Percentiles rank a stretch among this genome's conserved stretches.
Evolutionary conservation across 2,888 invertebrate genomes (phyloP).

Genomic region (Sinohyriopsis cumingii): DNA sequence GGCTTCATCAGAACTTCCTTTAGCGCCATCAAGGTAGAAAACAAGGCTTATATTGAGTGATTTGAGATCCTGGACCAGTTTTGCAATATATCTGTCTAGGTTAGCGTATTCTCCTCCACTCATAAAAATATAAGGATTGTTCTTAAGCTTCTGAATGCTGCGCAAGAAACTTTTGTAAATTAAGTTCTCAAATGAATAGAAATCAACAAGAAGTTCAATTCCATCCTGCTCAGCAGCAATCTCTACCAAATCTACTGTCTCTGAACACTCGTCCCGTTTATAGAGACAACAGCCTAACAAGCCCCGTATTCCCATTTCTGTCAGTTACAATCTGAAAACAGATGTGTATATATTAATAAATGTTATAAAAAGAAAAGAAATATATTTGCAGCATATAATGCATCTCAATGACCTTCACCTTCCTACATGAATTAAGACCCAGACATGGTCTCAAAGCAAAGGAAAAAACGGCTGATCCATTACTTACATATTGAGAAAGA

Average conservation of each 20-base stretch:
- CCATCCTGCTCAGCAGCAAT: constrained; percentile 50
- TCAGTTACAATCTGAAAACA: too few relatives aligned
- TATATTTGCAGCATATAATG: too few relatives aligned
- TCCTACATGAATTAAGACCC: too few relatives aligned
- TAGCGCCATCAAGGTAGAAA: constrained; percentile 65
- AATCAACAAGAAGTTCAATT: constrained; percentile 67
- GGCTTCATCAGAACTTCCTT: constrained; percentile 54
- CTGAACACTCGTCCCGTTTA: constrained; percentile 46
- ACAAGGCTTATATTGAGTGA: constrained; percentile 57
- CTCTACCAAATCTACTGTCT: constrained; percentile 60
- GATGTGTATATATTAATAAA: too few relatives aligned
- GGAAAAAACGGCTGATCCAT: too few relatives aligned
- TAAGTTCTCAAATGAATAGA: constrained; percentile 60
- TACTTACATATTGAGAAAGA: too few relatives aligned
- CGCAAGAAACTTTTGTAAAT: constrained; percentile 56
- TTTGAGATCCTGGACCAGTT: constrained; percentile 57
- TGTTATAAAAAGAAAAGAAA: too few relatives aligned
- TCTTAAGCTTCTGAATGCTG: constrained; percentile 35
- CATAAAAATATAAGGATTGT: constrained; percentile 58
- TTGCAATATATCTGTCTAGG: constrained; percentile 52
- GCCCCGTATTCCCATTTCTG: constrained; percentile 62
- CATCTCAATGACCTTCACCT: too few relatives aligned
- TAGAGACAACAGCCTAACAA: constrained; percentile 52
- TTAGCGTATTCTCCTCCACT: constrained; percentile 65
- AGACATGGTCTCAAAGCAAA: too few relatives aligned